Evolutionary conservation across 2,888 invertebrate genomes (phyloP), one percentile per base, ranked within the genome.

Genomic region (Athetis lepigone): DNA sequence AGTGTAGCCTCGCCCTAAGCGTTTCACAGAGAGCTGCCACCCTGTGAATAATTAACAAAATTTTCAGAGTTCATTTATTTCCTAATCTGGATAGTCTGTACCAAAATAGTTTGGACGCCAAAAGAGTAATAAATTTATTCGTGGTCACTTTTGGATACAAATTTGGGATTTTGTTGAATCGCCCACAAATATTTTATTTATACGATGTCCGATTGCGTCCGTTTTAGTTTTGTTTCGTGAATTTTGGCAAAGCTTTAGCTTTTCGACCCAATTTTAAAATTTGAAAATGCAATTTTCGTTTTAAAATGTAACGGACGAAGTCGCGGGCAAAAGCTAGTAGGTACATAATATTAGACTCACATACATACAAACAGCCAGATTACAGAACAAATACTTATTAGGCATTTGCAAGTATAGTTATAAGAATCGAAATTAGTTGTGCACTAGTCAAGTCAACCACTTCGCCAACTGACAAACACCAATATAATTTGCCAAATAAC

Each of bases 31-130:
- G 13, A 27, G 9, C 23, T 21, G 13, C 13, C 27, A 37, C 37
- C 37, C 42, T n/a, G 47, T 68, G 52, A 68, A 77, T 69, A 75
- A 69, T 77, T 77, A 77, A 79, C 59, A 2, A 60, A 65, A 75
- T 76, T 67, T 59, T 59, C 46, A 21, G 39, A 61, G 47, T 55
- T 62, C 57, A 70, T 51, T 61, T 58, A 46, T 46, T 62, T 64
- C 29, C 45, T 66, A 63, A 56, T 46, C 49, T 49, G 2, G 19
- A 46, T 47, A 29, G 37, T 42, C 16, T 51, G 6, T 40, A 55
- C 45, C 43, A 55, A 64, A 73, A 73, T 60, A 64, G 59, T 55
- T 60, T 36, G 42, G 19, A 54, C 21, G 27, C 37, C 36, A 23
- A 27, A 21, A 19, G 5, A 18, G 51, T 6, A 43, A 58, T 61